phyloP scores from a whole-genome alignment of 2,113 vertebrate genomes.

The Benitochromis conjunctus region DNA sequence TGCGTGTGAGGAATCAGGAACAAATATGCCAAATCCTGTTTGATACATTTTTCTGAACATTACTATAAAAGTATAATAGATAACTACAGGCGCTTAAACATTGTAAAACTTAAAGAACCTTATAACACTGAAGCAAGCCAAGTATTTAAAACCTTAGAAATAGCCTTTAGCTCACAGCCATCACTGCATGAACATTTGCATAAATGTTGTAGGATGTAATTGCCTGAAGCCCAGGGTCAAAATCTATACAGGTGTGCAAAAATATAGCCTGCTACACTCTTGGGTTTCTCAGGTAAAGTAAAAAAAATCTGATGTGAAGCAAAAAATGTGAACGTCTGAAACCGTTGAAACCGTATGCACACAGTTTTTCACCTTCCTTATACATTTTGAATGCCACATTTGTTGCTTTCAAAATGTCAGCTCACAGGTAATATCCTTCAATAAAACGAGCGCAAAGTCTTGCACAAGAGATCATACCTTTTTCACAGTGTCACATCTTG shows the following conservation, averaged over 20 bases:
- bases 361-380: background rate
- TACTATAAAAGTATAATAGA: background rate
- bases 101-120: background rate
- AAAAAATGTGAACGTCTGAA: rapidly evolving
- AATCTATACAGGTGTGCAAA: background rate
- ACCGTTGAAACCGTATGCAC: background rate
- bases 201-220: background rate
- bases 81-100: background rate
- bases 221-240: background rate
- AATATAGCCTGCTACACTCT: background rate
- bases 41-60: background rate
- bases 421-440: background rate
- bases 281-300: background rate
- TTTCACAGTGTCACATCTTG: slow-evolving; percentile 4
- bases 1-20: background rate
- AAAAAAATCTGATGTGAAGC: background rate
- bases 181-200: background rate
- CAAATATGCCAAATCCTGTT: background rate
- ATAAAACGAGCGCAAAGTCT: background rate
- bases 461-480: background rate
- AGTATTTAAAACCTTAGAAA: background rate
- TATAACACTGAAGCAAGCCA: too few relatives aligned
- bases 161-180: background rate
- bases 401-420: background rate
- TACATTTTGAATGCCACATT: background rate